phyloP scores from a whole-genome alignment of 2,797 vertebrate genomes.

The Lacerta viridis region DNA sequence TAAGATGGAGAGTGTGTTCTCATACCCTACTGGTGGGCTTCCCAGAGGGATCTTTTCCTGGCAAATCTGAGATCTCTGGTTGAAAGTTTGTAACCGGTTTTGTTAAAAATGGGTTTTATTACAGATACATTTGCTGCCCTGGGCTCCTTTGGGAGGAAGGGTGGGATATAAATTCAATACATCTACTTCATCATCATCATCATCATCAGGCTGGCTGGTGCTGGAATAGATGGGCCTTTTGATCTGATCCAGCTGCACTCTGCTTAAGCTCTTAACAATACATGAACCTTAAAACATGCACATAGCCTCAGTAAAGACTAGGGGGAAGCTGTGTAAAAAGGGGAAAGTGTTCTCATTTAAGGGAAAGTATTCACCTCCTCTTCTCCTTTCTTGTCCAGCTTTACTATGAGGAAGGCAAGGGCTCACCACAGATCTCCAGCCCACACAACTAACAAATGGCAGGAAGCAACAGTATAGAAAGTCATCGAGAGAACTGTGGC shows the following conservation, averaged over 20 bases:
- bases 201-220: too few species aligned
- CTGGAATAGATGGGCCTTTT: too few species aligned
- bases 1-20: too few species aligned
- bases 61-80: too few species aligned
- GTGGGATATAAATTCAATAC: not conserved
- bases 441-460: constrained; percentile 17
- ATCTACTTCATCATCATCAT: not conserved
- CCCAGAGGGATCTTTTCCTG: too few species aligned
- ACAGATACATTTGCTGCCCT: too few species aligned
- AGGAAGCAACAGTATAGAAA: constrained; percentile 43
- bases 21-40: too few species aligned
- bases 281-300: constrained; percentile 7
- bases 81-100: too few species aligned
- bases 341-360: constrained; percentile 14
- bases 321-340: not conserved
- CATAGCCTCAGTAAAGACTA: not conserved
- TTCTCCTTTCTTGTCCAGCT: not conserved
- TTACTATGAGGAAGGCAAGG: not conserved
- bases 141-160: too few species aligned
- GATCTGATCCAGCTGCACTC: too few species aligned
- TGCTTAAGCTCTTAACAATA: not conserved
- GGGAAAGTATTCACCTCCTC: not conserved
- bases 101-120: too few species aligned
- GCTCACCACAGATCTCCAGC: not conserved
- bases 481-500: not conserved